Base-by-base conservation (phyloP, 2,797 vertebrate species). In the Peromyscus melanophrys region DNA sequence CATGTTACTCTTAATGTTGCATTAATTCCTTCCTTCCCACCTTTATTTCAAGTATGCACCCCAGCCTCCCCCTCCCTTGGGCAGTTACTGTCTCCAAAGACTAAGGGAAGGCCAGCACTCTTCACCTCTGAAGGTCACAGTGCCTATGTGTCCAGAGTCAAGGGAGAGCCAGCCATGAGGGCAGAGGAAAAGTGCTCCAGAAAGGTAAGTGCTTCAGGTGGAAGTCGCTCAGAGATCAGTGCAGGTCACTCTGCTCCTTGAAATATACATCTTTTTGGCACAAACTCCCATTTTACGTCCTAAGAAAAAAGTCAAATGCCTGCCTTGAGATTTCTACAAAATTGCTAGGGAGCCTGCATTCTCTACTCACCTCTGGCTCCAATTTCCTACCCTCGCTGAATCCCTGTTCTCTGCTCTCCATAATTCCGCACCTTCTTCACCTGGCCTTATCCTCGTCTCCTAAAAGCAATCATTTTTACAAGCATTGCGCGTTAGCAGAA, bases 391-490 rank as follows among this genome's bases (percentile, higher is more conserved):
- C 91, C 81, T 94, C 8, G 0, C 37, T 63, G 95, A 78, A 92
- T 95, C 96, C 81, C 82, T n/a, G 21, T 57, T 52, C 82, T 94
- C 85, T 27, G 57, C 8, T 96, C 77, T 86, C 95, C 90, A 52
- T 91, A 95, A 97, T 80, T 90, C 89, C 73, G 77, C 0, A 29
- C 85, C 65, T 80, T 78, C 59, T 91, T 43, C 40, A 0, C 92
- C 90, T 86, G 69, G 37, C 43, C 31, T 82, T 73, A 17, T 59
- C 81, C 57, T 89, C 63, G 89, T 67, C 17, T 0, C 89, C 85
- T 81, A 21, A 96, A 94, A 89, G 95, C 82, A 77, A 94, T 93
- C 91, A 85, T 89, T 94, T 93, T 85, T 71, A 92, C 76, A 85
- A 91, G 90, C 63, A 0, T 2, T 25, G 59, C n/a, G 69, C 0